A percentile compares a stretch with the other conserved stretches of the same genome.
Conservation (phyloP, 2,797 vertebrate genomes). For the Botia almorhae region DNA sequence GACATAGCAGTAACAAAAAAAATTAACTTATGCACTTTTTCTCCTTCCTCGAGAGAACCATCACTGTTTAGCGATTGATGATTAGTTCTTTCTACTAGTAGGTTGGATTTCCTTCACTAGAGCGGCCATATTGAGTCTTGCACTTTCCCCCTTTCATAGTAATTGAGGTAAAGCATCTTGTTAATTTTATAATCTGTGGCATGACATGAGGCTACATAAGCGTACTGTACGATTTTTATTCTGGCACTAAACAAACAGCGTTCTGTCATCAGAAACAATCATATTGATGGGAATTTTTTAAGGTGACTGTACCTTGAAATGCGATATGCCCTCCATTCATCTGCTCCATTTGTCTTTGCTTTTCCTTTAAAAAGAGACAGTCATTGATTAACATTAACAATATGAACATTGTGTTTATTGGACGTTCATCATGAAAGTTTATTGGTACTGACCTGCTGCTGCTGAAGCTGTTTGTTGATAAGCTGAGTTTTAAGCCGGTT, state of each 20-base stretch:
- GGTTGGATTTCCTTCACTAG: no score
- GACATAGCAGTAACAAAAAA: slow-evolving; percentile 10
- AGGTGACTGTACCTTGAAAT: slow-evolving; percentile 80
- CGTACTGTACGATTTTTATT: no score
- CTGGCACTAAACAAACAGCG: neutral
- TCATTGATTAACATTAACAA: neutral
- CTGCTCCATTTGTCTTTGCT: slow-evolving; percentile 74
- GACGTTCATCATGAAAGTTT: no score
- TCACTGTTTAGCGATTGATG: no score
- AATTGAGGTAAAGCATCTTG: no score
- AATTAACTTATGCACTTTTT: neutral
- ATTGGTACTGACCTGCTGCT: slow-evolving; percentile 26
- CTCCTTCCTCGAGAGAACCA: no score
- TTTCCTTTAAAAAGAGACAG: slow-evolving; percentile 76
- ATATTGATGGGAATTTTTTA: neutral
- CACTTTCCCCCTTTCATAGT: no score
- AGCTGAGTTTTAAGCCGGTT: slow-evolving; percentile 79
- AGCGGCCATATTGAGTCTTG: no score
- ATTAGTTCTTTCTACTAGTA: no score
- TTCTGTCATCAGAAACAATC: neutral
- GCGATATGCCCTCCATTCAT: slow-evolving; percentile 72
- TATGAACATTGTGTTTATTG: neutral
- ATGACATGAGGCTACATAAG: no score
- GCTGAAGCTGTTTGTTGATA: slow-evolving; percentile 70
- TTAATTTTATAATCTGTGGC: no score